Evolutionary conservation across 2,888 invertebrate species (phyloP).

Genomic region (Psylliodes chrysocephalus): DNA sequence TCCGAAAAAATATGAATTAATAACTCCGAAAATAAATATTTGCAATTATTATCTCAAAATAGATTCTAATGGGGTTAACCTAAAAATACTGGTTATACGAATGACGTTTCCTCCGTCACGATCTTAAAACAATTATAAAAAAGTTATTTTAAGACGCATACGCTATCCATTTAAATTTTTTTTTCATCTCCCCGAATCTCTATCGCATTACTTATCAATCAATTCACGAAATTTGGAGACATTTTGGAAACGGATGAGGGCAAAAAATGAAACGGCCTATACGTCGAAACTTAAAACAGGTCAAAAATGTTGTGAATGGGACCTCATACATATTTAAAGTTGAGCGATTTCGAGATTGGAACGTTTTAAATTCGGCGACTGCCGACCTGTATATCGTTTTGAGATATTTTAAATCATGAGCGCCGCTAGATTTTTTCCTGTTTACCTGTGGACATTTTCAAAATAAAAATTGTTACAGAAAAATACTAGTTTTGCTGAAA

Average conservation of each 20-base stretch:
- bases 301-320: slow-evolving; percentile 45
- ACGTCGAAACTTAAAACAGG: slow-evolving; percentile 18
- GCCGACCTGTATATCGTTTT: slow-evolving; percentile 50
- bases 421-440: slow-evolving; percentile 32
- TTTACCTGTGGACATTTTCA: neutral
- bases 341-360: slow-evolving; percentile 50
- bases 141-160: slow-evolving; percentile 28
- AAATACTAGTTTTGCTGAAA: too few species aligned
- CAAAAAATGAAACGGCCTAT: neutral
- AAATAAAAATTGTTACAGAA: too few species aligned
- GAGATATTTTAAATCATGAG: slow-evolving; percentile 44
- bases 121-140: slow-evolving; percentile 36
- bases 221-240: neutral
- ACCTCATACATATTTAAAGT: slow-evolving; percentile 44
- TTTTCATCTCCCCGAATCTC: slow-evolving; percentile 9
- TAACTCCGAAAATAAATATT: slow-evolving; percentile 50
- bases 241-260: neutral
- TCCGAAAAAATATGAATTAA: slow-evolving; percentile 33
- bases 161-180: slow-evolving; percentile 21
- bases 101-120: slow-evolving; percentile 32
- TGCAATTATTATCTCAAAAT: slow-evolving; percentile 47
- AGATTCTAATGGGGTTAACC: slow-evolving; percentile 46
- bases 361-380: slow-evolving; percentile 50
- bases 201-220: slow-evolving; percentile 7
- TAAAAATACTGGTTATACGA: slow-evolving; percentile 49